phyloP scores from a whole-genome alignment of 2,888 invertebrate species.

The Calliopum simillimum region DNA sequence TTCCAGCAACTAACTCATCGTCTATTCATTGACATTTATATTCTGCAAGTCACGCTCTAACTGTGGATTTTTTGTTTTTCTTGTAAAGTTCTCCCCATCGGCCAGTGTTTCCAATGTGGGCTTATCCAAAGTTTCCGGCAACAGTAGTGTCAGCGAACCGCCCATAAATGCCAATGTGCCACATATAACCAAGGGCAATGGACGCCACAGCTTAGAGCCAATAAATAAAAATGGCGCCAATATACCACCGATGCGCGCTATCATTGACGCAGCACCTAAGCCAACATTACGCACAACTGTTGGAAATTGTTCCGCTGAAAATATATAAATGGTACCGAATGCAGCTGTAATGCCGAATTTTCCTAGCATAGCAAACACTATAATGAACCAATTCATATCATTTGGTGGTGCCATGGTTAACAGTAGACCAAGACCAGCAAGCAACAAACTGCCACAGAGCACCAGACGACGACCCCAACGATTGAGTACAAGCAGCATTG shows the following conservation, averaged over 20 bases:
- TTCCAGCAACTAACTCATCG: too few species aligned
- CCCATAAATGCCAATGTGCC: constrained; percentile 79
- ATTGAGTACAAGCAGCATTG: constrained; percentile 76
- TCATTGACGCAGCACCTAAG: constrained; percentile 87
- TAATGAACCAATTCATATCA: constrained; percentile 70
- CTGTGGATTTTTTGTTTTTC: not conserved
- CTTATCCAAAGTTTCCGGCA: constrained; percentile 84
- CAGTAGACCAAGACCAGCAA: constrained; percentile 73
- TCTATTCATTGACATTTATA: not conserved
- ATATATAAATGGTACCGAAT: constrained; percentile 79
- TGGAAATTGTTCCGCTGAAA: constrained; percentile 81
- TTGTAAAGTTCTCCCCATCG: constrained; percentile 76
- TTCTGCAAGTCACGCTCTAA: not conserved
- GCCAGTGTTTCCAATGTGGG: constrained; percentile 83
- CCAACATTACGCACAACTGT: constrained; percentile 86
- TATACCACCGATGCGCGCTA: constrained; percentile 80
- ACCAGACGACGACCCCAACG: constrained; percentile 77
- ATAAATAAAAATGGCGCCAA: constrained; percentile 82
- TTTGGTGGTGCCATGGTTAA: constrained; percentile 71
- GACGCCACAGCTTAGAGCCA: constrained; percentile 71
- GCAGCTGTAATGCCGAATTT: constrained; percentile 80
- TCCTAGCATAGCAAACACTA: constrained; percentile 76
- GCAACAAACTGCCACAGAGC: constrained; percentile 76
- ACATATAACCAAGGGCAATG: constrained; percentile 80
- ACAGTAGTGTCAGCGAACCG: constrained; percentile 75